Evolutionary conservation across 2,888 invertebrate genomes (phyloP).

Genomic region (Stenotaenia linearis): DNA sequence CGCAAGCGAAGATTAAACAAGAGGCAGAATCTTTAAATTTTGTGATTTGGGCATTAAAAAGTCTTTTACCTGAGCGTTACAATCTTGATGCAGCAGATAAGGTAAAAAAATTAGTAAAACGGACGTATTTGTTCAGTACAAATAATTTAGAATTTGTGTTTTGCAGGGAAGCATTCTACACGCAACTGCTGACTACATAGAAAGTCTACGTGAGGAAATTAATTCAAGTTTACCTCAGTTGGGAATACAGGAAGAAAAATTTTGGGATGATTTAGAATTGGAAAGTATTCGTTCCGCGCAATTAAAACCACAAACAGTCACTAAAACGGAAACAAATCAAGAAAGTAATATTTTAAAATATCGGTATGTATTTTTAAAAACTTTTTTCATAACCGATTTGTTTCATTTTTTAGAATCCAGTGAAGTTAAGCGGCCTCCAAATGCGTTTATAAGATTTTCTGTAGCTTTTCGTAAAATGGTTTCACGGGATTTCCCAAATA

Average conservation of each 20-base stretch:
- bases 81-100: not conserved
- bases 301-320: not conserved
- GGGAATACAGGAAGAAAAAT: not conserved
- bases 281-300: not conserved
- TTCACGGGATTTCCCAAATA: not conserved
- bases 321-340: not conserved
- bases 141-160: not conserved
- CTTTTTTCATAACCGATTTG: not conserved
- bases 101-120: not conserved
- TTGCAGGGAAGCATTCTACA: slow-evolving; percentile 5
- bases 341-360: too few relatives aligned
- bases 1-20: too few relatives aligned
- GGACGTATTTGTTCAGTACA: not conserved
- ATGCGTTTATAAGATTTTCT: slow-evolving; percentile 29
- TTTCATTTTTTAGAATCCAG: not conserved
- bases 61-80: not conserved
- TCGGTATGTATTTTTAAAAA: too few relatives aligned
- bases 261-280: not conserved
- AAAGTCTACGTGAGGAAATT: not conserved
- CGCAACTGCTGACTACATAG: slow-evolving; percentile 4
- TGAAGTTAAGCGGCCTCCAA: slow-evolving; percentile 22
- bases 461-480: slow-evolving; percentile 28
- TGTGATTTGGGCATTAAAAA: not conserved
- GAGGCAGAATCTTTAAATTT: not conserved
- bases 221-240: not conserved